Evolutionary conservation across 2,888 invertebrate genomes (phyloP).

Genomic region (Lomographa bimaculata): DNA sequence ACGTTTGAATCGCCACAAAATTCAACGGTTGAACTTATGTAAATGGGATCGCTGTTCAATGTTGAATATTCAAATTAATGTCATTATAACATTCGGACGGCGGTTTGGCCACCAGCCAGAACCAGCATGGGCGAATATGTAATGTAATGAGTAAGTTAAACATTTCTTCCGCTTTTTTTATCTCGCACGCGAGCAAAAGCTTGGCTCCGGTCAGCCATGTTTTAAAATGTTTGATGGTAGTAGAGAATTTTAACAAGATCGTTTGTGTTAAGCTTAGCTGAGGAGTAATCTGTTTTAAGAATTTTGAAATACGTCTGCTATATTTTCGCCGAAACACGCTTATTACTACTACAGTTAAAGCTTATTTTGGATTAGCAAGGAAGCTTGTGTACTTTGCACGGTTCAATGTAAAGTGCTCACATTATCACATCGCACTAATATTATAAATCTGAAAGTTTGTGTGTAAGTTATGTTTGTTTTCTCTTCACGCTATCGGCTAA

Average conservation of each 20-base stretch:
- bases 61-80: constrained; percentile 84
- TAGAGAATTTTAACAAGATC: constrained; percentile 47
- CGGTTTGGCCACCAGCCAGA: constrained; percentile 78
- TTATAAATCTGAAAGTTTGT: no score
- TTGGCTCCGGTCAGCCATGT: constrained; percentile 40
- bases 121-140: constrained; percentile 58
- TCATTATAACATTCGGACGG: constrained; percentile 81
- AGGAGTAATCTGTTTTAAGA: no score
- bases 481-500: no score
- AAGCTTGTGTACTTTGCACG: no score
- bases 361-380: no score
- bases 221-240: constrained; percentile 37
- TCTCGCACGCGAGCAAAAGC: constrained; percentile 59
- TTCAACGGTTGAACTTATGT: constrained; percentile 82
- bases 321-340: no score
- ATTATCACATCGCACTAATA: no score
- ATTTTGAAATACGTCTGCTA: no score
- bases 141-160: constrained; percentile 80
- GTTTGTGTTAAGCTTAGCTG: constrained; percentile 18
- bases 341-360: no score
- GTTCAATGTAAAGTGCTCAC: no score
- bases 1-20: constrained; percentile 75
- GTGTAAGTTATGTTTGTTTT: no score
- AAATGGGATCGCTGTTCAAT: constrained; percentile 79
- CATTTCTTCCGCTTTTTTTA: constrained; percentile 54